A percentile compares a stretch with the other conserved stretches of the same genome.
phyloP scores from a whole-genome alignment of 1,140 invertebrate species.

The Drosophila pandora region DNA sequence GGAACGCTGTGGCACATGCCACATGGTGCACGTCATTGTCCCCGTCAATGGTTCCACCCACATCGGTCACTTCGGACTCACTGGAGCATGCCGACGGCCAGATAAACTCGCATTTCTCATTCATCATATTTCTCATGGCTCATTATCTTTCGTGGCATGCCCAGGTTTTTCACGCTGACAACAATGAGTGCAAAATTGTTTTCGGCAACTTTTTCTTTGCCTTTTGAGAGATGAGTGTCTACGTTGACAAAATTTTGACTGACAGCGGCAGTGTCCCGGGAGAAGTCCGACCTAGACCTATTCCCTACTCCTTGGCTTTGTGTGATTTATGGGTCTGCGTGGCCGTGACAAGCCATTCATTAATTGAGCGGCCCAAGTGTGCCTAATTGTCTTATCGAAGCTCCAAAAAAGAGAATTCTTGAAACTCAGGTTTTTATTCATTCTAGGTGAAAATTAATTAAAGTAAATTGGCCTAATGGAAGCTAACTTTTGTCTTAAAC shows the following conservation, averaged over 20 bases:
- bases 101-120: constrained; percentile 51
- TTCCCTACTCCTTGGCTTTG: constrained; percentile 12
- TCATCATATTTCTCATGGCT: constrained; percentile 35
- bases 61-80: constrained; percentile 45
- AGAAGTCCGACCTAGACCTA: constrained; percentile 1
- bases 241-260: constrained; percentile 55
- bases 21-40: constrained; percentile 16
- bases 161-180: constrained; percentile 14
- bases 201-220: not conserved
- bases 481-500: constrained; percentile 6
- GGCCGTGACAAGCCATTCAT: constrained; percentile 72
- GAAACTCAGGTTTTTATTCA: constrained; percentile 19
- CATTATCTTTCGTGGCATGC: constrained; percentile 37
- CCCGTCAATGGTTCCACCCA: constrained; percentile 43
- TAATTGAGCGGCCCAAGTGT: constrained; percentile 70
- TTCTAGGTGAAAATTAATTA: constrained; percentile 48
- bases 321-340: constrained; percentile 65
- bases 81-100: constrained; percentile 51
- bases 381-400: constrained; percentile 54
- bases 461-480: constrained; percentile 33
- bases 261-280: constrained; percentile 16
- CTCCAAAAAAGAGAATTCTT: constrained; percentile 1
- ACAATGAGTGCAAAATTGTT: constrained; percentile 48
- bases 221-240: constrained; percentile 53
- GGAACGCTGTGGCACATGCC: constrained; percentile 42